Percentiles rank a stretch among this genome's conserved stretches.
These are phyloP conservation scores for Trichopoda pennipes DNA, from an alignment of 2,888 invertebrate species.

Conservation along the genomic window DNA sequence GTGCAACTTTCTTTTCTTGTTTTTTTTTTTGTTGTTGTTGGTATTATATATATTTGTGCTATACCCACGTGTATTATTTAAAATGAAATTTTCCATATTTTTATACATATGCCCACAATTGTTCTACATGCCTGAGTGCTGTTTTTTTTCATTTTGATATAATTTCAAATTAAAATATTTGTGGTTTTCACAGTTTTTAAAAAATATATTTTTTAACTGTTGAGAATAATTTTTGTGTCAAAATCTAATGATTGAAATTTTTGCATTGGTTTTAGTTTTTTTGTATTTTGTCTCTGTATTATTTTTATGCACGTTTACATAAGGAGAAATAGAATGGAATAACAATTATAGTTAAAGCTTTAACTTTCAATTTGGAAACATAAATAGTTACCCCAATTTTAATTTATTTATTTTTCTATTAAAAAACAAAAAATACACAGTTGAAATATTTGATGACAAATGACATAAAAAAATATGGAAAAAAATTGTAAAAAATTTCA, in stretches of 20 bases:
- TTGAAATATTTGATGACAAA: too few species aligned
- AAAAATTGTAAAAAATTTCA: too few species aligned
- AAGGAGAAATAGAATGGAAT: background rate
- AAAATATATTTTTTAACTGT: slow-evolving; percentile 1
- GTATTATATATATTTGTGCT: slow-evolving; percentile 31
- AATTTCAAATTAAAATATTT: slow-evolving; percentile 59
- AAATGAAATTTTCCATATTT: slow-evolving; percentile 55
- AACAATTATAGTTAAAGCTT: too few species aligned
- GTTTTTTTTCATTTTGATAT: slow-evolving; percentile 21
- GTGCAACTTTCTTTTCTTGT: background rate
- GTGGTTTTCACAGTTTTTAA: slow-evolving; percentile 50
- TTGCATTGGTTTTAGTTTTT: slow-evolving; percentile 38
- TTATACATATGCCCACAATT: slow-evolving; percentile 44
- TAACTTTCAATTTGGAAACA: too few species aligned
- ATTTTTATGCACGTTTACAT: background rate
- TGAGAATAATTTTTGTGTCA: background rate
- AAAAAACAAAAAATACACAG: too few species aligned
- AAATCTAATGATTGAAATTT: slow-evolving; percentile 3
- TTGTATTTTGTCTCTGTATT: slow-evolving; percentile 23
- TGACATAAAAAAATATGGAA: too few species aligned
- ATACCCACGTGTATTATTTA: slow-evolving; percentile 63
- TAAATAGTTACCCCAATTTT: too few species aligned
- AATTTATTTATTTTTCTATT: too few species aligned
- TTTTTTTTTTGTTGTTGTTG: slow-evolving; percentile 6
- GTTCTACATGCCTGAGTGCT: slow-evolving; percentile 26